Base-by-base conservation (phyloP, 1,140 invertebrate species). In the Probaryconus sp. region DNA sequence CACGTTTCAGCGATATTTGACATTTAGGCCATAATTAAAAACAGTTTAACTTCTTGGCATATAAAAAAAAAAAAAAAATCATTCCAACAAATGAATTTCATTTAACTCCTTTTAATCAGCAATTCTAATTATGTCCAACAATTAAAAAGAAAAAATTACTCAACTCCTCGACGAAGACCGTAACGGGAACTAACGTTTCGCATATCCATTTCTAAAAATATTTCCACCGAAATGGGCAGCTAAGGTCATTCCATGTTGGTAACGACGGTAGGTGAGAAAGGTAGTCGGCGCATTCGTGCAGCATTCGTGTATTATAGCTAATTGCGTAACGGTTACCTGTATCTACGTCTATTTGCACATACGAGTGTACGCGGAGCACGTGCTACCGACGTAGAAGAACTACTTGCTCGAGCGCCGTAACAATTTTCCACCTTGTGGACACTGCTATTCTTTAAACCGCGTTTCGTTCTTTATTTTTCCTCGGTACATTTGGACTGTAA, bases 261-360 rank as follows among this genome's bases (percentile, higher is more conserved):
- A 53, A 72, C 45, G 53, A 64, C 30, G 60, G 37, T 48, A 37
- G 56, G 56, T 53, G 50, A 74, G 50, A 74, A 56, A 30, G 13
- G 24, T 28, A 58, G 28, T 11, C 35, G 13, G 30, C 43, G 13
- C 17, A 45, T 47, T 61, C 53, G 28, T 40, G 60, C 18, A 43
- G 31, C 47, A 43, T 42, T 65, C 43, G 48, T 58, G 38, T 21
- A 16, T 28, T 37, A 58, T n/a, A 31, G 50, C 51, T 68, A 75
- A 75, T 75, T 69, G 58, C 58, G 60, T 69, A 75, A 75, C 71
- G 43, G 58, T 75, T 69, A 69, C 51, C 20, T 64, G 50, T 60
- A 64, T 47, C 50, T 55, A 38, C 56, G 28, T 51, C 13, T 55
- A 58, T 64, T 64, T 72, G 31, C 30, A 47, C 60, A 48, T 26